Base-by-base conservation (phyloP, 2,797 vertebrate genomes). In the Harpagifer antarcticus region DNA sequence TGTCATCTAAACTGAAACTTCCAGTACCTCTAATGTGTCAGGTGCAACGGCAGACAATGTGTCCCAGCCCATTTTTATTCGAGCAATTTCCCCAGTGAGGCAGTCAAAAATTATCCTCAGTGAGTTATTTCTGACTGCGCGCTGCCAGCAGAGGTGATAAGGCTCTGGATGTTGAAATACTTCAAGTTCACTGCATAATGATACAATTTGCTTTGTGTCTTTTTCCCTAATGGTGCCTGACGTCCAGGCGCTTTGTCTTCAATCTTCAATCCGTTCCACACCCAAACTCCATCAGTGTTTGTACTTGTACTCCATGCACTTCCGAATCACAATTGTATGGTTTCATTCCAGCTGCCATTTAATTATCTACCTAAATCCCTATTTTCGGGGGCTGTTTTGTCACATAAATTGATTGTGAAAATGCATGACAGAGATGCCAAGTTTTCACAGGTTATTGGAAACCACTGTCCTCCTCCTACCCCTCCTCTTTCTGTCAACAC, bases 1-100 rank as follows among this genome's bases (percentile, higher is more conserved):
- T 91, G 93, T 93, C 92, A 92, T 89, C 89, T 79, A 84, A 83
- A 87, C 79, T 85, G 78, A 89, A 89, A 91, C 83, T 88, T 89
- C 83, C 79, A 84, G 61, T 82, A 70, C 83, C 79, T 89, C 85
- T 89, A 64, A 91, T 89, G 88, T 92, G 90, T 91, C 91, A 91
- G 79, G 69, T 69, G 77, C 64, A 17, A 75, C 61, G 59, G 87
- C 91, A 91, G 85, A 77, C 91, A 72, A 72, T 48, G 72, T 83
- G 88, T 91, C 85, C 85, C 84, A 75, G 77, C 88, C 82, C 86
- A 88, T 91, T 89, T 93, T 86, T 85, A 86, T 89, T 69, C 56
- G 15, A 86, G 77, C 83, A 76, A 58, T 82, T 90, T 84, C 82
- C 84, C 86, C 53, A 56, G 81, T 48, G 67, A 89, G 84, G 53